A percentile compares a stretch with the other conserved stretches of the same genome.
Evolutionary conservation across 1,140 invertebrate genomes (phyloP).

Genomic region (Drosophila ananassae): DNA sequence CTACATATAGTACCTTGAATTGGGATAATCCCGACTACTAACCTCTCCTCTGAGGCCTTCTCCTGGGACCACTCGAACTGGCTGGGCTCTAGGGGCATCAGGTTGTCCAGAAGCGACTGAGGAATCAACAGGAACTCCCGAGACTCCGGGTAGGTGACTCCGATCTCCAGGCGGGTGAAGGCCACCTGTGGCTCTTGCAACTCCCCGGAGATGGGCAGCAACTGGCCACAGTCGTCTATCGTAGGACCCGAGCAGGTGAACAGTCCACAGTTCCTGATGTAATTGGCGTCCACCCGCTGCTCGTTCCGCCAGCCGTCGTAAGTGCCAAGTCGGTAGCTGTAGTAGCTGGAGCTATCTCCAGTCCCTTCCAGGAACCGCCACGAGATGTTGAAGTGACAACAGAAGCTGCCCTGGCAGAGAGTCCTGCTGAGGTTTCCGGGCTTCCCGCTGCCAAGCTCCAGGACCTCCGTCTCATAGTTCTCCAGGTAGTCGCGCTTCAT

Average conservation of each 20-base stretch:
- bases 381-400: slow-evolving; percentile 63
- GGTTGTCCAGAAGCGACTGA: slow-evolving; percentile 46
- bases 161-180: slow-evolving; percentile 49
- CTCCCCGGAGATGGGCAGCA: slow-evolving; percentile 7
- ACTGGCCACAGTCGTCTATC: slow-evolving; percentile 57
- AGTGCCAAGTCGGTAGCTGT: slow-evolving; percentile 59
- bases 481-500: slow-evolving; percentile 65
- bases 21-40: not conserved
- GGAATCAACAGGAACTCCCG: slow-evolving; percentile 54
- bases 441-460: slow-evolving; percentile 4
- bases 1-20: not conserved
- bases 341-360: not conserved
- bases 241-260: slow-evolving; percentile 59
- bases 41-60: slow-evolving; percentile 28
- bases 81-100: slow-evolving; percentile 57
- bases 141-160: slow-evolving; percentile 44
- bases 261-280: slow-evolving; percentile 62
- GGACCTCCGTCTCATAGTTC: slow-evolving; percentile 40
- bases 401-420: slow-evolving; percentile 53
- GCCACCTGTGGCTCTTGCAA: slow-evolving; percentile 9
- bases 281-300: slow-evolving; percentile 45
- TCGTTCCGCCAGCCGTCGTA: slow-evolving; percentile 70
- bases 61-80: slow-evolving; percentile 53
- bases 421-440: not conserved
- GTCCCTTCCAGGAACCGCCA: slow-evolving; percentile 12